phyloP scores from a whole-genome alignment of 2,888 invertebrate genomes.

The Pogonocherus hispidulus region DNA sequence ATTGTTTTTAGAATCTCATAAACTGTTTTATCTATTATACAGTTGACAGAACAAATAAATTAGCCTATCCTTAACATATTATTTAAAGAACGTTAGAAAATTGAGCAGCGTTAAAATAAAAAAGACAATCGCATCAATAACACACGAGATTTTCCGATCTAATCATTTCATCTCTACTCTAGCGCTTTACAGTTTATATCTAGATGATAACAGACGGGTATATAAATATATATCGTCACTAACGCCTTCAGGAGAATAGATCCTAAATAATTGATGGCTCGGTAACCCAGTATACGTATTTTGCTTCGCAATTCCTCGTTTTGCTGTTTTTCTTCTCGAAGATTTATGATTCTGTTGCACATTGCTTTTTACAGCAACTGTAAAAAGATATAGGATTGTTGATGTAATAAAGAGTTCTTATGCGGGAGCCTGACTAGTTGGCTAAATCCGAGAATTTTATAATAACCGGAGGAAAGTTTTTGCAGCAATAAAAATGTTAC shows the following conservation, averaged over 20 bases:
- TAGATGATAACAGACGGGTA: slow-evolving; percentile 19
- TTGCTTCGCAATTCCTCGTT: slow-evolving; percentile 42
- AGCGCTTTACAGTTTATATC: slow-evolving; percentile 12
- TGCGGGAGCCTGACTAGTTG: background rate
- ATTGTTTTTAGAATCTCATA: too few relatives aligned
- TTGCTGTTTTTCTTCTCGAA: slow-evolving; percentile 45
- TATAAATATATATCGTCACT: slow-evolving; percentile 37
- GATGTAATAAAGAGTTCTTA: slow-evolving; percentile 15
- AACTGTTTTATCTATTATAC: too few relatives aligned
- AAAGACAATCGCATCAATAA: too few relatives aligned
- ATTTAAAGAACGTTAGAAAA: too few relatives aligned
- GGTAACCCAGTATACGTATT: slow-evolving; percentile 56
- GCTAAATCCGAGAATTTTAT: slow-evolving; percentile 4
- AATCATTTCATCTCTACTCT: background rate
- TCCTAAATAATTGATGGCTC: slow-evolving; percentile 58
- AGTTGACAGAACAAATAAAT: too few relatives aligned
- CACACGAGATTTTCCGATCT: too few relatives aligned
- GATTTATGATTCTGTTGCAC: slow-evolving; percentile 55
- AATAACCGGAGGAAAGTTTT: slow-evolving; percentile 6
- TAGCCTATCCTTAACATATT: too few relatives aligned
- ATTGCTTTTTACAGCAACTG: slow-evolving; percentile 44
- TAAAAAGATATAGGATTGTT: slow-evolving; percentile 26
- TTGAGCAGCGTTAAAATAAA: too few relatives aligned
- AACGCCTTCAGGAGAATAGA: slow-evolving; percentile 51
- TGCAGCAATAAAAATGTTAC: slow-evolving; percentile 7